phyloP scores from a whole-genome alignment of 2,888 invertebrate species.

The Tupiocoris notatus region DNA sequence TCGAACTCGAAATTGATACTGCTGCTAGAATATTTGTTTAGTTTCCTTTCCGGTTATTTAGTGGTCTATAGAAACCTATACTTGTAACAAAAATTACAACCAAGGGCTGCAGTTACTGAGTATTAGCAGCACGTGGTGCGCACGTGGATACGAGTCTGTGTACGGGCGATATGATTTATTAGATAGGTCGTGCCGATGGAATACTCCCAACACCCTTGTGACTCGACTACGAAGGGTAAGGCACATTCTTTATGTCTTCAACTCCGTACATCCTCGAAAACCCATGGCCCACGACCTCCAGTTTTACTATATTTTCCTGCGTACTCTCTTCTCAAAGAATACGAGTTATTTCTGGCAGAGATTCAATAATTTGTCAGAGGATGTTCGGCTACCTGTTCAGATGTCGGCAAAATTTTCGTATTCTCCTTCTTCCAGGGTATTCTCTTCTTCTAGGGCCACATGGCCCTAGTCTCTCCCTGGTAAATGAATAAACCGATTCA shows the following conservation, averaged over 20 bases:
- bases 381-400: neutral
- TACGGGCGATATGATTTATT: constrained; percentile 37
- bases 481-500: too few relatives aligned
- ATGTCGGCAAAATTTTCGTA: too few relatives aligned
- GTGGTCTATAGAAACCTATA: too few relatives aligned
- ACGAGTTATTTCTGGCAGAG: constrained; percentile 33
- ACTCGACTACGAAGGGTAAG: neutral
- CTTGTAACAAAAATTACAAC: too few relatives aligned
- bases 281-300: neutral
- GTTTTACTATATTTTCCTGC: neutral
- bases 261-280: constrained; percentile 26
- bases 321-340: neutral
- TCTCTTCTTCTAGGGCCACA: too few relatives aligned
- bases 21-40: too few relatives aligned
- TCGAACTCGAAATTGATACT: too few relatives aligned
- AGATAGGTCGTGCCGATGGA: constrained; percentile 28
- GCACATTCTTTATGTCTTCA: constrained; percentile 26
- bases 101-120: too few relatives aligned
- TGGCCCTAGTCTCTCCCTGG: too few relatives aligned
- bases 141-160: constrained; percentile 32
- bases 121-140: constrained; percentile 39
- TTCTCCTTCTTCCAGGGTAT: too few relatives aligned
- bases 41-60: too few relatives aligned
- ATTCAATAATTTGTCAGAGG: constrained; percentile 17
- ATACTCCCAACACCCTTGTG: constrained; percentile 20